Base-by-base conservation (phyloP, 2,797 vertebrate genomes). In the Dipus sagitta region DNA sequence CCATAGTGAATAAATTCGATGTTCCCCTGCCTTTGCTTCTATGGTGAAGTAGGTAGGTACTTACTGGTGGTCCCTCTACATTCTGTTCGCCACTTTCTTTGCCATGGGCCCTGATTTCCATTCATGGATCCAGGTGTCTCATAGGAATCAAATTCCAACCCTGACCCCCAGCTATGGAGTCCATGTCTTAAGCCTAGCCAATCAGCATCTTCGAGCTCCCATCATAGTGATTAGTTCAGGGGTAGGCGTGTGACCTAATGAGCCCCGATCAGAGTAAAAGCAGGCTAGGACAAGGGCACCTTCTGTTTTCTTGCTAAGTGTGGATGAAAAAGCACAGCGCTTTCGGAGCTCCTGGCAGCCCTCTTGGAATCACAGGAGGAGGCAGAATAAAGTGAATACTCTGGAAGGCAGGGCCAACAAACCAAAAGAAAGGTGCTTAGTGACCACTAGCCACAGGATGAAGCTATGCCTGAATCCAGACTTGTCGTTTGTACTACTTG, bases 321-420 rank as follows among this genome's bases (percentile, higher is more conserved):
- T 71, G n/a, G 90, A 77, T 67, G 70, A 93, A 70, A 92, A 94
- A 83, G 12, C 30, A 15, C 26, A 62, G 72, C 58, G 30, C 64
- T 77, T 70, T 28, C 47, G 83, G 67, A 87, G 38, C 30, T 91
- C 34, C 87, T 70, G 34, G 67, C 65, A 90, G 26, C 10, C 28
- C 54, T 76, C 89, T 54, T 80, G 78, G 87, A 79, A 86, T 79
- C n/a, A 92, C 68, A 54, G 62, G 70, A 30, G 42, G 64, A 92
- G 70, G 88, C 74, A 85, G 80, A 93, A 94, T 91, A 92, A 95
- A 92, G 85, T 93, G 70, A 93, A 72, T 75, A 85, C 20, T 80
- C 62, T 79, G 70, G 62, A 88, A 93, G 32, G 71, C 28, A 83
- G 34, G 74, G 28, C 67, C 68, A 84, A 65, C n/a, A 30, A 20